These are phyloP conservation scores for Lathronympha strigana DNA, from an alignment of 2,888 invertebrate species.

Conservation along the genomic window DNA sequence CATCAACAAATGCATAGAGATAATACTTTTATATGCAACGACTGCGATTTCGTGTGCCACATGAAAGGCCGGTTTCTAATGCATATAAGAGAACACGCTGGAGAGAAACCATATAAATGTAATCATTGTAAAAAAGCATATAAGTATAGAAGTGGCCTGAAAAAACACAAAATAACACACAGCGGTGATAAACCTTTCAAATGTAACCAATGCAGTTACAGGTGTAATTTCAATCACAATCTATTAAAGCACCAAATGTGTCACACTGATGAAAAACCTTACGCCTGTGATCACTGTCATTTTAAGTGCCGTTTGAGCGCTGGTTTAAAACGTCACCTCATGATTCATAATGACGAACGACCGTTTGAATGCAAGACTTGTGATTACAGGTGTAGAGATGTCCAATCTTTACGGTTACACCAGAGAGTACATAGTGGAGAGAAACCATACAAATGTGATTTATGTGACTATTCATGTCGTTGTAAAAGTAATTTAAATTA, in stretches of 20 bases:
- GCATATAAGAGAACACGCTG: conserved; percentile 2
- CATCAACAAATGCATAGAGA: conserved; percentile 10
- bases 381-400: conserved; percentile 5
- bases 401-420: background rate
- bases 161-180: conserved; percentile 5
- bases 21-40: background rate
- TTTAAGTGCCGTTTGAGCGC: background rate
- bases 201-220: conserved; percentile 15
- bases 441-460: conserved; percentile 19
- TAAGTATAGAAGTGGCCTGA: background rate
- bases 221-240: background rate
- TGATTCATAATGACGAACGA: conserved; percentile 10
- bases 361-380: conserved; percentile 1
- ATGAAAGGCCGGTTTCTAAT: background rate
- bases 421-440: conserved; percentile 12
- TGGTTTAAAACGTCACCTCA: conserved; percentile 20
- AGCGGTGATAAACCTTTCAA: conserved; percentile 10
- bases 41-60: conserved; percentile 4
- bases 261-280: conserved; percentile 6
- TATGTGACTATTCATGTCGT: conserved; percentile 11
- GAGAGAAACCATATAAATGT: conserved; percentile 4
- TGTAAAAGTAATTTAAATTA: conserved; percentile 20
- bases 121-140: conserved; percentile 1
- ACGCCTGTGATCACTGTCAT: background rate
- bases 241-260: conserved; percentile 11